These are phyloP conservation scores for Phyto melanocephala DNA, from an alignment of 2,888 invertebrate species.

Conservation along the genomic window DNA sequence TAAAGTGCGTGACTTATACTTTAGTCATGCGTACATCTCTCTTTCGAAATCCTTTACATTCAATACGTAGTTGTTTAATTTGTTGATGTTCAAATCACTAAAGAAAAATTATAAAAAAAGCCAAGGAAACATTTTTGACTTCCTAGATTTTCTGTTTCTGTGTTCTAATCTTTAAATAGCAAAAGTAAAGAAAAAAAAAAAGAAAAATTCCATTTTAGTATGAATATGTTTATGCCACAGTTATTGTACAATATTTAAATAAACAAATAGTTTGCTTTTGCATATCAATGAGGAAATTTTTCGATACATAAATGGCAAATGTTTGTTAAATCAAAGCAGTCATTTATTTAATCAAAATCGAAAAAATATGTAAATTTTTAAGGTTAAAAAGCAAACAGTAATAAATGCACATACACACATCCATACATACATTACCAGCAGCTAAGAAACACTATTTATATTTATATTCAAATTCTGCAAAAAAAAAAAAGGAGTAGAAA, in stretches of 20 bases:
- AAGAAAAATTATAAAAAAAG: slow-evolving; percentile 9
- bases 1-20: too few relatives aligned
- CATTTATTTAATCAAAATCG: slow-evolving; percentile 40
- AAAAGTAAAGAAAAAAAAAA: too few relatives aligned
- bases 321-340: slow-evolving; percentile 44
- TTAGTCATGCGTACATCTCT: neutral
- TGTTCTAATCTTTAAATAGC: slow-evolving; percentile 5
- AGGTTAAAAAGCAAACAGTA: neutral
- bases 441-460: neutral
- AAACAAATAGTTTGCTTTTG: slow-evolving; percentile 50
- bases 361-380: slow-evolving; percentile 54
- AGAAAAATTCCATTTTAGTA: neutral
- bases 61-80: neutral
- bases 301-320: neutral
- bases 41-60: neutral
- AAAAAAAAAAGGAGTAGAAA: neutral
- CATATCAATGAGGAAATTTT: slow-evolving; percentile 36
- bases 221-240: neutral
- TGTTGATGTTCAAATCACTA: slow-evolving; percentile 22
- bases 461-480: neutral
- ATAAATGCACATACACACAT: neutral
- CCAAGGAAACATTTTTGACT: neutral
- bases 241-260: slow-evolving; percentile 51
- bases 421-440: neutral
- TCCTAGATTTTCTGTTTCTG: neutral